Base-by-base conservation (phyloP, 2,113 vertebrate genomes). In the Pagrus major region DNA sequence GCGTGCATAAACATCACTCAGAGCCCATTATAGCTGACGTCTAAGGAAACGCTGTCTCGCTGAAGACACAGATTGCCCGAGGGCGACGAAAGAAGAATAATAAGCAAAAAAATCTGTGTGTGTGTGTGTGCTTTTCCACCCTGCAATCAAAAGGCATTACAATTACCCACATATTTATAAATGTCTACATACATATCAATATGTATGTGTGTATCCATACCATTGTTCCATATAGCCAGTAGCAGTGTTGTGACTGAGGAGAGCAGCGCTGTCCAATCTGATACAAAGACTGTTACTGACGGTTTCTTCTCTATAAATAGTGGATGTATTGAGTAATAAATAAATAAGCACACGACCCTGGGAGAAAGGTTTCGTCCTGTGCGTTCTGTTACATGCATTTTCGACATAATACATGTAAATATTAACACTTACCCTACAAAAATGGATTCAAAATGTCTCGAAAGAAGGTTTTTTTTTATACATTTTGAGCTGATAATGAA, bases 191-290 rank as follows among this genome's bases (percentile, higher is more conserved):
- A 51, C 2, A 23, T 72, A 47, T 63, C 1, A 37, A 12, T 21
- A 3, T 46, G 25, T 27, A 35, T 70, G 33, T 68, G 11, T 56
- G 20, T 58, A 18, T 80, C 59, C 25, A 46, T 76, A 74, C 20
- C n/a, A 33, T 68, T 20, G n/a, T 9, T 16, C 20, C 21, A 9
- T 18, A 25, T 79, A 74, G 79, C 86, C 86, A 63, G 68, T 59
- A 80, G 84, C 84, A 55, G 31, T 81, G 80, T 87, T 91, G 69
- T 84, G 85, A 52, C 85, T 87, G 78, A 92, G 85, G 76, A 86
- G 20, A 66, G 41, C 42, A 9, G 11, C 1, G 31, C 70, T 69
- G 59, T 81, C 31, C 2, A 29, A 33, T 37, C 21, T 20, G 2
- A 12, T 71, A 11, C 1, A 47, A 60, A 64, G 66, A 46, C 25